Base-by-base conservation (phyloP, 2,797 vertebrate species). In the Leucoraja ocellata region DNA sequence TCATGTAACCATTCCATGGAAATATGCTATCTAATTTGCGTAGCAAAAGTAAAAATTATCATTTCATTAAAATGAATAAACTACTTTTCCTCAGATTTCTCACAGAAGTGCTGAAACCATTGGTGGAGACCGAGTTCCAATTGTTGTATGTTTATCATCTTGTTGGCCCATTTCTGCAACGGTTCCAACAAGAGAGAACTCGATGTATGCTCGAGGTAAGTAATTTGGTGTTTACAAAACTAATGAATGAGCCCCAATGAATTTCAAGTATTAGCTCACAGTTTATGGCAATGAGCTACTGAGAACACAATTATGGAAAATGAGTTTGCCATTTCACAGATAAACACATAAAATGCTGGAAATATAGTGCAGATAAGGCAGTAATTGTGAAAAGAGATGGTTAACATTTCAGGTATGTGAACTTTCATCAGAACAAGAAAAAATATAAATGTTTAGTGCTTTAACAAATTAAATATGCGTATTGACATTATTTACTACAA, bases 111-210 rank as follows among this genome's bases (percentile, higher is more conserved):
- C 95, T 99, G 95, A 98, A 99, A 96, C 98, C 99, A 10, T 96
- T 99, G 93, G 98, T 99, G 94, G 98, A 98, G 96, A 99, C 98
- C 0, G 99, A 99, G 96, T 99, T 99, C 96, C 99, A 99, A 96
- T 94, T 99, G 68, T 97, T 99, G 6, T 99, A 99, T 0, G 98
- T 99, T 36, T 99, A 99, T 94, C 98, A 99, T 94, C 97, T 99
- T 46, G 98, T 99, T 93, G 98, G 98, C 7, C 98, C 98, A 4
- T 99, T 99, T 95, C 96, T 99, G 80, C 98, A 99, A 94, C 97
- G 99, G 81, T 99, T 99, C 96, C 98, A 99, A 94, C 98, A 99
- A 95, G 98, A 99, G 96, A 97, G 99, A 95, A 99, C 99, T 0
- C 97, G 98, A 36, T 99, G 98, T 96, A 99, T 99, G 99, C 96